phyloP scores from a whole-genome alignment of 2,797 vertebrate genomes.

The Halcyon leucocephala region DNA sequence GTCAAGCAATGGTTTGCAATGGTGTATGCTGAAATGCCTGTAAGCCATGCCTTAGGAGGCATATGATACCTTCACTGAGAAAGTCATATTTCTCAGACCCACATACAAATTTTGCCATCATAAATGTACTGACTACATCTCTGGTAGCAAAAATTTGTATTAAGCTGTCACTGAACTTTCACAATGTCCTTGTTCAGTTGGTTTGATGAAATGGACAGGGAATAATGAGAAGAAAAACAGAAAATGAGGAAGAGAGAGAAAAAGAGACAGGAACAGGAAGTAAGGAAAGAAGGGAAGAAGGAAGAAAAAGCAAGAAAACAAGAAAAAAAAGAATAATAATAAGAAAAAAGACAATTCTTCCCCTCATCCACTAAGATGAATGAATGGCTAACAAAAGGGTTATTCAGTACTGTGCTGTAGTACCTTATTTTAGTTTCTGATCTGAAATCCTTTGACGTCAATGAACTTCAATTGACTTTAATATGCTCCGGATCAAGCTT shows the following conservation, averaged over 20 bases:
- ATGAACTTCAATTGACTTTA: slow-evolving; percentile 23
- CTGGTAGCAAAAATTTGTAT: neutral
- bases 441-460: slow-evolving; percentile 46
- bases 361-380: neutral
- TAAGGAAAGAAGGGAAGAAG: neutral
- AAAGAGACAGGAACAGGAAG: neutral
- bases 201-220: neutral
- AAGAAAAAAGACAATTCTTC: neutral
- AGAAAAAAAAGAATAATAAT: neutral
- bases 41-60: neutral
- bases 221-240: neutral
- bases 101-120: neutral
- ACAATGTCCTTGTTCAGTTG: neutral
- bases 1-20: neutral
- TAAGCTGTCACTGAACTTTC: neutral
- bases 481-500: neutral
- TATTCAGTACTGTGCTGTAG: slow-evolving; percentile 1
- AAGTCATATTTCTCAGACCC: neutral
- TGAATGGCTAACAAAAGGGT: neutral
- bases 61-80: neutral
- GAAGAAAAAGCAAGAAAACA: neutral
- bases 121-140: neutral
- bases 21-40: neutral
- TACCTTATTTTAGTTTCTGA: slow-evolving; percentile 40
- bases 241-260: neutral